phyloP scores from a whole-genome alignment of 2,888 invertebrate species.

The Eupithecia centaureata region DNA sequence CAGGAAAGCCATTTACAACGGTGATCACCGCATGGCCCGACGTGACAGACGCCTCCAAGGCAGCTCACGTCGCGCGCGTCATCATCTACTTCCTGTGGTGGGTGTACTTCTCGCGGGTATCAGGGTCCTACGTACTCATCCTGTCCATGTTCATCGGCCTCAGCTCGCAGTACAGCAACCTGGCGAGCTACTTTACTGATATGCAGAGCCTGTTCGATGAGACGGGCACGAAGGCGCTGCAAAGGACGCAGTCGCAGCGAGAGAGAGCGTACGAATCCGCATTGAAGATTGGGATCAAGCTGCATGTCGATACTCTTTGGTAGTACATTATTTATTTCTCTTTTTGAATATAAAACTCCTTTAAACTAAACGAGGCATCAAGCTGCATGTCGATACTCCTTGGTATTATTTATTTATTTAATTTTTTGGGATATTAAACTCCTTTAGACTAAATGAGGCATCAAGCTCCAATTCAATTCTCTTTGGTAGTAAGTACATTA shows the following conservation, averaged over 20 bases:
- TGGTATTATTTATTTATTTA: slow-evolving; percentile 23
- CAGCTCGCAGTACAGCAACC: slow-evolving; percentile 50
- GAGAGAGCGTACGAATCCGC: slow-evolving; percentile 54
- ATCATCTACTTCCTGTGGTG: slow-evolving; percentile 55
- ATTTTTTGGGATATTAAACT: not conserved
- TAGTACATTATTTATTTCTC: slow-evolving; percentile 10
- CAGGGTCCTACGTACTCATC: slow-evolving; percentile 48
- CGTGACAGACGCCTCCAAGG: slow-evolving; percentile 44
- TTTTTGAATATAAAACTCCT: not conserved
- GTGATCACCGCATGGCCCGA: slow-evolving; percentile 62
- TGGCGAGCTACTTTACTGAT: slow-evolving; percentile 48
- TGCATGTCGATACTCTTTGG: slow-evolving; percentile 50
- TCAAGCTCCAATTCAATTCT: slow-evolving; percentile 56
- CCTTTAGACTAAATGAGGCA: slow-evolving; percentile 46
- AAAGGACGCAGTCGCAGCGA: slow-evolving; percentile 34
- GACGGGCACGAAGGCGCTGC: slow-evolving; percentile 19
- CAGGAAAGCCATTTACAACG: slow-evolving; percentile 52
- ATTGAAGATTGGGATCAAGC: slow-evolving; percentile 57
- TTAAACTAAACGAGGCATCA: slow-evolving; percentile 49
- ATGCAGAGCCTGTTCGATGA: slow-evolving; percentile 41
- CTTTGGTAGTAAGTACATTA: slow-evolving; percentile 24
- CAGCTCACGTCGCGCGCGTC: slow-evolving; percentile 46
- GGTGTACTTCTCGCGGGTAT: slow-evolving; percentile 48
- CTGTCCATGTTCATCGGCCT: slow-evolving; percentile 51
- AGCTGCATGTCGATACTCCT: slow-evolving; percentile 50